phyloP scores from a whole-genome alignment of 2,113 vertebrate genomes.

The Fregata magnificens region DNA sequence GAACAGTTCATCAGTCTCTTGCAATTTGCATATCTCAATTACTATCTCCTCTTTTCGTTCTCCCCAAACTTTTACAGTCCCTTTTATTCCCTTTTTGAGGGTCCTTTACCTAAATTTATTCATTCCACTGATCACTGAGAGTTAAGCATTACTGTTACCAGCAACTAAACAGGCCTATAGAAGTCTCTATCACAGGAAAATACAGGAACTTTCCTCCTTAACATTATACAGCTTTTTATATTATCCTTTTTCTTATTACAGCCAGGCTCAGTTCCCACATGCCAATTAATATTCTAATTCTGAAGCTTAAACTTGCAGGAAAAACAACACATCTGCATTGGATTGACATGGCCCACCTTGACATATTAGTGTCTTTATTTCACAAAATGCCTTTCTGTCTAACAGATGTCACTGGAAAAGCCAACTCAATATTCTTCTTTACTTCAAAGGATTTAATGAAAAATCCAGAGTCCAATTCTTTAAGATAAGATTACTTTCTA shows the following conservation, averaged over 20 bases:
- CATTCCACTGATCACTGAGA: not conserved
- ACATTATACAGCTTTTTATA: not conserved
- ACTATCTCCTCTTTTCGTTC: not conserved
- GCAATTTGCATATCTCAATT: not conserved
- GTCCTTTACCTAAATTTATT: not conserved
- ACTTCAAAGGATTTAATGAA: not conserved
- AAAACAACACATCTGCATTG: not conserved
- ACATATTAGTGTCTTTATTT: not conserved
- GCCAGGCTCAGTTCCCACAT: not conserved
- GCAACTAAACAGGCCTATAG: not conserved
- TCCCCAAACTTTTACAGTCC: not conserved
- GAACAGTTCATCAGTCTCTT: not conserved
- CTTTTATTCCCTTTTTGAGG: not conserved
- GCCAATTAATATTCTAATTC: not conserved
- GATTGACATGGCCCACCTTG: not conserved
- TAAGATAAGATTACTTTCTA: not conserved
- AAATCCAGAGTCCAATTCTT: not conserved
- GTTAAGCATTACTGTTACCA: not conserved
- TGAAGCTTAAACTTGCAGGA: not conserved
- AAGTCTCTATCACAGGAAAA: not conserved
- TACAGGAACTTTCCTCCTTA: not conserved
- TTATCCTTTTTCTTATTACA: not conserved
- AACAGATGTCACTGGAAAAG: not conserved
- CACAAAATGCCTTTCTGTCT: not conserved
- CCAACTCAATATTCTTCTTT: not conserved